Percentiles rank a stretch among this genome's conserved stretches.
phyloP scores from a whole-genome alignment of 2,888 invertebrate genomes.

The Pseudococcus jackbeardsleyi region DNA sequence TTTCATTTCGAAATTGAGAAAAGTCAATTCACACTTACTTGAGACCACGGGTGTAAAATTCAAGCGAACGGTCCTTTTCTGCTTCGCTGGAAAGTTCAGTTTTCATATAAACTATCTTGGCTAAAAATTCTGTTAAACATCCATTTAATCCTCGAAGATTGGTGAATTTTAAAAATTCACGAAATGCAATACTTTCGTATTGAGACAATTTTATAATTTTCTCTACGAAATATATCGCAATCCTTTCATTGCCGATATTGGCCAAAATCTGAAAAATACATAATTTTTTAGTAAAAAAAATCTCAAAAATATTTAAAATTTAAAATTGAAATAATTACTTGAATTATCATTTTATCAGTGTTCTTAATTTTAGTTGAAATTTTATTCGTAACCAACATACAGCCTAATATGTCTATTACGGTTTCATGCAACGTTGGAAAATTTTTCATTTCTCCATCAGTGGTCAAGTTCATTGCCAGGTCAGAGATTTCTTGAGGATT shows the following conservation, averaged over 20 bases:
- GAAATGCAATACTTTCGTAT: conserved; percentile 49
- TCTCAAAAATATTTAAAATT: not conserved
- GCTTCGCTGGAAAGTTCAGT: not conserved
- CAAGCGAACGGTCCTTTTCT: not conserved
- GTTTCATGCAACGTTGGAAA: not conserved
- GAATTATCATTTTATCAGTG: conserved; percentile 8
- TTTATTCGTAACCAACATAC: not conserved
- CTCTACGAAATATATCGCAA: conserved; percentile 43
- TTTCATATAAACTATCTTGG: conserved; percentile 54
- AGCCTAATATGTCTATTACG: conserved; percentile 24
- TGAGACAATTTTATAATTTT: not conserved
- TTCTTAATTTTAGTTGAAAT: conserved; percentile 49
- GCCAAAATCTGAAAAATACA: conserved; percentile 17
- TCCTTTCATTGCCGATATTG: conserved; percentile 36
- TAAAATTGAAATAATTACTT: not conserved
- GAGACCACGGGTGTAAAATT: conserved; percentile 34
- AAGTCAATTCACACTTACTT: conserved; percentile 1
- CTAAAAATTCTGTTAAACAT: conserved; percentile 19
- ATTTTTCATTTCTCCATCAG: not conserved
- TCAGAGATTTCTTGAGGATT: conserved; percentile 48
- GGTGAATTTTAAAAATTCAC: conserved; percentile 49
- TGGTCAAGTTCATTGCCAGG: not conserved
- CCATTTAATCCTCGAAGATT: not conserved
- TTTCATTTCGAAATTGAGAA: not conserved
- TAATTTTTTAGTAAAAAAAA: not conserved